Percentiles rank a stretch among this genome's conserved stretches.
These are phyloP conservation scores for Axea sp. DNA, from an alignment of 2,888 invertebrate species.

Conservation along the genomic window DNA sequence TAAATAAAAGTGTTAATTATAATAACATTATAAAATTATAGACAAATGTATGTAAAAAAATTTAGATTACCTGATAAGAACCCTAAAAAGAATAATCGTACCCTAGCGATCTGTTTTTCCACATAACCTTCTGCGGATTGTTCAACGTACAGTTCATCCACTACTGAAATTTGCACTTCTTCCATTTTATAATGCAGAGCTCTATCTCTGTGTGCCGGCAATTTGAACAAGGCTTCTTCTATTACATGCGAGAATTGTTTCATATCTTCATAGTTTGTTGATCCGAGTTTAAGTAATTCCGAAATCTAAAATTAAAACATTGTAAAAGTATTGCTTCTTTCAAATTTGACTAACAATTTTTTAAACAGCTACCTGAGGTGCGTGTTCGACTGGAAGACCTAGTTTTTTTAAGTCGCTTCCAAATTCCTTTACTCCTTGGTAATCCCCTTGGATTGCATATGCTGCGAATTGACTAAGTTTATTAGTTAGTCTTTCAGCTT, in stretches of 20 bases:
- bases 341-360: neutral
- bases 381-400: slow-evolving; percentile 97
- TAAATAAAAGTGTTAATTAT: too few species aligned
- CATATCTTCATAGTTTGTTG: slow-evolving; percentile 92
- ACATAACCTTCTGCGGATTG: slow-evolving; percentile 92
- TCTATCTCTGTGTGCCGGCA: slow-evolving; percentile 91
- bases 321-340: neutral
- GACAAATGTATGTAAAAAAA: too few species aligned
- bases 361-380: slow-evolving; percentile 87
- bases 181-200: slow-evolving; percentile 97
- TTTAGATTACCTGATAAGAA: slow-evolving; percentile 92
- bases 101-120: slow-evolving; percentile 94
- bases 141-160: slow-evolving; percentile 95
- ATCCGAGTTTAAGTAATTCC: slow-evolving; percentile 97
- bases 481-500: slow-evolving; percentile 94
- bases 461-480: slow-evolving; percentile 96
- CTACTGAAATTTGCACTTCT: slow-evolving; percentile 95
- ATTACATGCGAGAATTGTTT: slow-evolving; percentile 94
- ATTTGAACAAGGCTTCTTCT: slow-evolving; percentile 94
- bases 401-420: slow-evolving; percentile 95
- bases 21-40: too few species aligned
- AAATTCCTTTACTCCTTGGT: slow-evolving; percentile 95
- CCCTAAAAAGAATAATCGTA: slow-evolving; percentile 96
- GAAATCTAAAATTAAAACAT: slow-evolving; percentile 83
- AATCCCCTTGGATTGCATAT: slow-evolving; percentile 95